Evolutionary conservation across 2,113 vertebrate species (phyloP).

Genomic region (Seriola aureovittata): DNA sequence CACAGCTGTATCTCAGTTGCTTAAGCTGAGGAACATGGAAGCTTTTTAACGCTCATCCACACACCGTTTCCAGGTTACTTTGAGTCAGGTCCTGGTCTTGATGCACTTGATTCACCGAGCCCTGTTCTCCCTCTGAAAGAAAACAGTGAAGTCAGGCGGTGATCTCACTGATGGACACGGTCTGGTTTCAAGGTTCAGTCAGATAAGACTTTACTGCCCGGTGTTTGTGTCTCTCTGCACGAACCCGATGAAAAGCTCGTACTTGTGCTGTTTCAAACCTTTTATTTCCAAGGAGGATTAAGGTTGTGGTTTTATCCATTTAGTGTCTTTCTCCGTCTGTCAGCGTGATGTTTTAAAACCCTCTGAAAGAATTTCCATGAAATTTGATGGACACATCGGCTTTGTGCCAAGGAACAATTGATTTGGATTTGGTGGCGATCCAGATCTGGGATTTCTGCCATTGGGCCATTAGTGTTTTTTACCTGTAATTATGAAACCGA

Average conservation of each 20-base stretch:
- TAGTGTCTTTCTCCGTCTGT: conserved; percentile 10
- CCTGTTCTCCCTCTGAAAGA: neutral
- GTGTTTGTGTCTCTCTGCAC: conserved; percentile 20
- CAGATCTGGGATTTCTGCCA: conserved; percentile 39
- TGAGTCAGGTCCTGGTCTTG: conserved; percentile 1
- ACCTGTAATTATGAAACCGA: conserved; percentile 33
- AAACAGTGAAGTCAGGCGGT: neutral
- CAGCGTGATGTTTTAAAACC: conserved; percentile 28
- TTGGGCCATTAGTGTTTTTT: conserved; percentile 21
- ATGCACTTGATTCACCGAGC: neutral
- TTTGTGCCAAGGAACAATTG: conserved; percentile 7
- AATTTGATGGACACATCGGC: conserved; percentile 22
- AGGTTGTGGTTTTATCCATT: neutral
- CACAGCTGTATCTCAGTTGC: too few species aligned
- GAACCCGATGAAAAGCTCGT: neutral
- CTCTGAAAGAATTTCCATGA: conserved; percentile 5
- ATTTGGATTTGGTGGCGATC: conserved; percentile 44
- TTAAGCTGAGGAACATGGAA: too few species aligned
- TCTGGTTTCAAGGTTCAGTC: conserved; percentile 55
- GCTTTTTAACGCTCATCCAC: too few species aligned
- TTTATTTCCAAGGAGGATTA: conserved; percentile 5
- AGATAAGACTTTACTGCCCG: conserved; percentile 60
- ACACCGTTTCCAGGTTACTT: neutral
- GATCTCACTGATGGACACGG: neutral
- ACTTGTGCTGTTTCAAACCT: neutral